Evolutionary conservation across 1,140 invertebrate species (phyloP).

Genomic region (Orchesella cincta): DNA sequence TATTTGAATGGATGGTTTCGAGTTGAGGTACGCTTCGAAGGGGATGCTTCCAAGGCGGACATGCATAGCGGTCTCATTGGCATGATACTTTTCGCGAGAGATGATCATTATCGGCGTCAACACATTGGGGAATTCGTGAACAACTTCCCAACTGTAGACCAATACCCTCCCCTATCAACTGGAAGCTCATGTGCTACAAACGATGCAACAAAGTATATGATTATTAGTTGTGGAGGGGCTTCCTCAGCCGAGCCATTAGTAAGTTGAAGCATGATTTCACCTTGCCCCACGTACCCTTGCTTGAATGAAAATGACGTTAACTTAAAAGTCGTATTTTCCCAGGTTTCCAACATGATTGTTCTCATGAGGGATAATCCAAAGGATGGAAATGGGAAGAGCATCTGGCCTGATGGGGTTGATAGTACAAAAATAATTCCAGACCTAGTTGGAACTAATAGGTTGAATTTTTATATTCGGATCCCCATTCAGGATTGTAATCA

Average conservation of each 20-base stretch:
- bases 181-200: not conserved
- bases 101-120: not conserved
- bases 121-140: not conserved
- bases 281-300: too few relatives aligned
- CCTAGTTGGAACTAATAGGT: not conserved
- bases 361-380: not conserved
- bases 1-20: not conserved
- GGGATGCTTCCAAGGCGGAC: not conserved
- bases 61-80: not conserved
- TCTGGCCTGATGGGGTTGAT: not conserved
- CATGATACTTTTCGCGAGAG: not conserved
- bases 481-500: slow-evolving; percentile 5
- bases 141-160: not conserved
- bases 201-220: not conserved
- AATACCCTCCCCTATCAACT: too few relatives aligned
- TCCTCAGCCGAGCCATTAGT: not conserved
- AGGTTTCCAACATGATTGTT: not conserved
- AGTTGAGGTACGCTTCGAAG: not conserved
- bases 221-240: not conserved
- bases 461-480: not conserved
- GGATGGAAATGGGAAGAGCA: not conserved
- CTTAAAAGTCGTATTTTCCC: not conserved
- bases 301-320: not conserved
- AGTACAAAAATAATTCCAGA: not conserved
- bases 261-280: too few relatives aligned